Evolutionary conservation across 1,140 invertebrate genomes (phyloP), one percentile per base, ranked within the genome.

Genomic region (Aporrectodea caliginosa): DNA sequence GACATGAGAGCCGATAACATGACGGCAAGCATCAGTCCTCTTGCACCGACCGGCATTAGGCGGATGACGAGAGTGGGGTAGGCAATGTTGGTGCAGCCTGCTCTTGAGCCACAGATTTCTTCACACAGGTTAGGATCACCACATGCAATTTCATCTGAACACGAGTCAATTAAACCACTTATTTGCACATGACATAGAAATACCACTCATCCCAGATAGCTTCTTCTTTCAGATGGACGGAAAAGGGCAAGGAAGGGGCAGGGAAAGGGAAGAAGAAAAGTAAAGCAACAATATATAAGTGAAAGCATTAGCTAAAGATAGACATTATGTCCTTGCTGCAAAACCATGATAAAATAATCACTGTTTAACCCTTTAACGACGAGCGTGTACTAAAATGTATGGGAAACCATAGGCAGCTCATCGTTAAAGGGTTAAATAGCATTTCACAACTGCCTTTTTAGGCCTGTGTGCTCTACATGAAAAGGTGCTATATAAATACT

Each of bases 1-100:
- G 80, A 81, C 80, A 78, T 81, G 58, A 81, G 71, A 2, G 80
- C 80, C n/a, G 80, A 73, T 70, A 81, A 34, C 80, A 81, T 79
- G 58, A 81, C 80, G 16, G 78, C 80, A 2, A 81, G 43, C 80
- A 81, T 81, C 34, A 81, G 58, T 30, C 80, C 80, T 6, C 80
- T 78, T 35, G 78, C 77, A 30, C 80, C 80, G 16, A 12, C 30
- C 33, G 80, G 80, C 74, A 81, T 75, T 35, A 81, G 78, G 1
- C 35, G 2, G 14, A 81, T 27, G 2, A 81, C 78, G 2, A 81
- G 74, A 16, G 33, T 35, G 14, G 80, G 80, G 74, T 79, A 81
- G 14, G 80, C 80, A 27, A 70, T 16, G 35, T 81, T 81, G 29
- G 77, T 75, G 32, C 80, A 81, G 16, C 77, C 77, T 16, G 77